Base-by-base conservation (phyloP, 2,888 invertebrate genomes). In the Tetranychus piercei region DNA sequence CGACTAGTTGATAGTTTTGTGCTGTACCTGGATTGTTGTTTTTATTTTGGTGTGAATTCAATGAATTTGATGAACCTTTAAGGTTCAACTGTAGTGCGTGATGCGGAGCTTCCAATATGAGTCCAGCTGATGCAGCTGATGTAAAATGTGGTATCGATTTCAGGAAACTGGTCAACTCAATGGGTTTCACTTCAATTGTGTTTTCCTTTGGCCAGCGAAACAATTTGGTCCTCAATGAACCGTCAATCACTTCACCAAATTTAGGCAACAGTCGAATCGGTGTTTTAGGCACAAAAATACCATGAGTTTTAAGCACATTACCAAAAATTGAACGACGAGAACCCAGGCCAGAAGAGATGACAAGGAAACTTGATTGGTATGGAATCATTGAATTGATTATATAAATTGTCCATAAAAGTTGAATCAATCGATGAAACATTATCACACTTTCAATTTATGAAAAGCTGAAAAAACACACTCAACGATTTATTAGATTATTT, bases 211-310 rank as follows among this genome's bases (percentile, higher is more conserved):
- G 69, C 69, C 69, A 69, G 8, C 69, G 69, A 22, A 69, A 69
- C 22, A 69, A 23, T 69, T 69, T 69, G 4, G 69, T 69, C 20
- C 34, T n/a, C 6, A 69, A 23, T 69, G 69, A 69, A 11, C 69
- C 69, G 20, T 69, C 69, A 23, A 69, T 69, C 22, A 69, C 69
- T 6, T 20, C 20, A 69, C 69, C 69, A 22, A 69, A 69, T 22
- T 69, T 69, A 22, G 69, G 69, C 20, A 69, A 69, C n/a, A 69
- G 15, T 69, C 69, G 69, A 23, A 69, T 69, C n/a, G 69, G 69
- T 69, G 69, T 69, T 69, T 69, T 69, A 20, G 69, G 69, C 22
- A 69, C 69, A 22, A 69, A 69, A 69, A 69, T 69, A 23, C 69
- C 69, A 22, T 69, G 20, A 15, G 20, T 23, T 69, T 69, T 69